Evolutionary conservation across 2,888 invertebrate genomes (phyloP), one percentile per base, ranked within the genome.

Genomic region (Silvanus unidentatus): DNA sequence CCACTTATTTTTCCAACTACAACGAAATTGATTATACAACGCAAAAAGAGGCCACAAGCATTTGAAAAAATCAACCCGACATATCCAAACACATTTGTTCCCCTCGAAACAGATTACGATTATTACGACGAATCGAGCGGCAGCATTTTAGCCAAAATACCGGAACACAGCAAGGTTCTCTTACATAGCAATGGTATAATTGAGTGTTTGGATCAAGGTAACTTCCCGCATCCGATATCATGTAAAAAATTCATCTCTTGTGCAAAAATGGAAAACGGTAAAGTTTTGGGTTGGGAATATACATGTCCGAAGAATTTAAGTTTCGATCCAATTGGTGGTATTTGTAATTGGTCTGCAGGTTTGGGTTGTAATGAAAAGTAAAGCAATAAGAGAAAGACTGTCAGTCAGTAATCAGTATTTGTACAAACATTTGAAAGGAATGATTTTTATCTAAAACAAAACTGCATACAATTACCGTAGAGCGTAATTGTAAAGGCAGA

Each of bases 161-260:
- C 71, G 16, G 70, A 75, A 37, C 74, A 79, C 68, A 70, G 80
- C 67, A 83, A 84, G 65, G 80, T 82, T 16, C 68, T 80, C 38
- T 70, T 84, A 6, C 79, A 81, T 60, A 76, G 75, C n/a, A 77
- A 80, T 66, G 89, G 88, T 22, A 78, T 79, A 42, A 85, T 94
- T 55, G 84, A 88, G 56, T 94, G 94, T 65, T 72, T 89, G 45
- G 92, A 93, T 69, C 86, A 88, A 58, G 94, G 94, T 30, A 92
- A 88, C 69, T 94, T 92, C 73, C 88, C 92, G 0, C 93, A 94
- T 74, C 94, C 94, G 1, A 77, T 82, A 11, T 91, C 89, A 0
- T 94, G 94, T 70, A 87, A 85, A 71, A 91, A 91, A 71, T 94
- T 93, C 69, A 91, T 94, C 59, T 89, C 88, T 13, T 94, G 94